These are phyloP conservation scores for Arctia plantaginis DNA, from an alignment of 2,888 invertebrate species.

Conservation along the genomic window DNA sequence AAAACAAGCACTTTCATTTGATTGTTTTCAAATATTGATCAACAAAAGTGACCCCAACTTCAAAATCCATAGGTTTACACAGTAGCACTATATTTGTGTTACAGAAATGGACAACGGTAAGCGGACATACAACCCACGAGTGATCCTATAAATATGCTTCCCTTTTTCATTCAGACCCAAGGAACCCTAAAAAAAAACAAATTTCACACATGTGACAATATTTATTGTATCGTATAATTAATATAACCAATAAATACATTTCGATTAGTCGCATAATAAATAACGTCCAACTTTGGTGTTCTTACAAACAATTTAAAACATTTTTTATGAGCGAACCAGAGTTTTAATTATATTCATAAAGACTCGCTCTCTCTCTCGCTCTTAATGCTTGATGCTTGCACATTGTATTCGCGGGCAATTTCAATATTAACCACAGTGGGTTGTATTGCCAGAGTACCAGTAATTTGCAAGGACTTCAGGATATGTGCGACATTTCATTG, in stretches of 20 bases:
- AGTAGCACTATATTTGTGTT: too few relatives aligned
- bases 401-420: slow-evolving; percentile 41
- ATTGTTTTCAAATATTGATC: too few relatives aligned
- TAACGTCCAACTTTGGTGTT: not conserved
- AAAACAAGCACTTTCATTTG: too few relatives aligned
- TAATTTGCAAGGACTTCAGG: not conserved
- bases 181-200: not conserved
- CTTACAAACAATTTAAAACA: slow-evolving; percentile 15
- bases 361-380: slow-evolving; percentile 42
- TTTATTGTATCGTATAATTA: not conserved
- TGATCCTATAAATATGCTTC: not conserved
- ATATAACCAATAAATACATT: slow-evolving; percentile 5
- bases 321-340: slow-evolving; percentile 15
- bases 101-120: too few relatives aligned
- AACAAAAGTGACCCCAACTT: too few relatives aligned
- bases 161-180: not conserved
- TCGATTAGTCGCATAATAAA: slow-evolving; percentile 4
- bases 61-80: too few relatives aligned
- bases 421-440: slow-evolving; percentile 42
- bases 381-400: slow-evolving; percentile 33
- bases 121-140: too few relatives aligned
- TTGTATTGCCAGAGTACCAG: slow-evolving; percentile 15
- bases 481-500: not conserved
- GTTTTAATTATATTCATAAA: slow-evolving; percentile 42
- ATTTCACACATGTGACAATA: not conserved